phyloP scores from a whole-genome alignment of 2,113 vertebrate species.

The Paralichthys olivaceus region DNA sequence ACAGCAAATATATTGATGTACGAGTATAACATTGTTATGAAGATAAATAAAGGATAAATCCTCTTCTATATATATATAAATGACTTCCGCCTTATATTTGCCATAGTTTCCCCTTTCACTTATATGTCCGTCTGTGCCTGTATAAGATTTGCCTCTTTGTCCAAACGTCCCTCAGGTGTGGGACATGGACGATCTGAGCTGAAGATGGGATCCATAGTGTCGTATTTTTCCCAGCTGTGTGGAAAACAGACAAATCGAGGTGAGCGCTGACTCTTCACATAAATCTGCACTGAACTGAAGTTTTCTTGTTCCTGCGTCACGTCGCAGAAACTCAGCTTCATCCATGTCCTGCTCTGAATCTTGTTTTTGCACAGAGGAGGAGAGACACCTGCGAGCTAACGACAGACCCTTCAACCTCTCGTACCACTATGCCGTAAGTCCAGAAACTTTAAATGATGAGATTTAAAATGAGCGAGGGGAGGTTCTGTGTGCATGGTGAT shows the following conservation, averaged over 20 bases:
- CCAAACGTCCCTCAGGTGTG: slow-evolving; percentile 40
- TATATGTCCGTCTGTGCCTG: too few relatives aligned
- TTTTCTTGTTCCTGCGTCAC: too few relatives aligned
- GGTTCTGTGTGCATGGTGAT: neutral
- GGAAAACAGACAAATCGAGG: slow-evolving; percentile 79
- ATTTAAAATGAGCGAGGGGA: too few relatives aligned
- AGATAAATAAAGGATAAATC: too few relatives aligned
- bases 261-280: slow-evolving; percentile 52
- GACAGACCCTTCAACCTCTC: slow-evolving; percentile 87
- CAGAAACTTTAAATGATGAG: slow-evolving; percentile 11
- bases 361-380: slow-evolving; percentile 79
- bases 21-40: too few relatives aligned
- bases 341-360: neutral
- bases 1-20: too few relatives aligned
- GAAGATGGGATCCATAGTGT: slow-evolving; percentile 79
- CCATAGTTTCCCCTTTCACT: too few relatives aligned
- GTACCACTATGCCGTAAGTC: slow-evolving; percentile 90
- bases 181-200: slow-evolving; percentile 73
- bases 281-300: neutral
- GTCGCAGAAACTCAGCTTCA: neutral
- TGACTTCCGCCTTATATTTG: too few relatives aligned
- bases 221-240: slow-evolving; percentile 76
- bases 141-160: neutral
- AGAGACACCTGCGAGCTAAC: slow-evolving; percentile 89
- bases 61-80: too few relatives aligned